A percentile compares a stretch with the other conserved stretches of the same genome.
phyloP scores from a whole-genome alignment of 1,140 invertebrate species.

The Anastrepha ludens region DNA sequence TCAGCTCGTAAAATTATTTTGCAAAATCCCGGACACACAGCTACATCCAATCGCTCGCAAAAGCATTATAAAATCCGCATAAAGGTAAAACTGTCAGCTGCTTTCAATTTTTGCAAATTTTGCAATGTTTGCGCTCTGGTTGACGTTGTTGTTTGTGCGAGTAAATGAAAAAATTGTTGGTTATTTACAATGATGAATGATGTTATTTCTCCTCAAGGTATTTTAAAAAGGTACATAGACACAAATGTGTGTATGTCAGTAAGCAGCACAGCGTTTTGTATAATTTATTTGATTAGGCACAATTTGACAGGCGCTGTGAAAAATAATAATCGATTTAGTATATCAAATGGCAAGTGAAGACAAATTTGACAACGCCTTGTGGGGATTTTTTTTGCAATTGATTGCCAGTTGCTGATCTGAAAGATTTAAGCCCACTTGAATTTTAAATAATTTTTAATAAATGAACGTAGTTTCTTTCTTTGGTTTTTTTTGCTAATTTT shows the following conservation, averaged over 20 bases:
- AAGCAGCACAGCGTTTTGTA: neutral
- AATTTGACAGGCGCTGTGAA: slow-evolving; percentile 18
- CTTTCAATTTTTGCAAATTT: slow-evolving; percentile 52
- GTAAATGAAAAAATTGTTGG: neutral
- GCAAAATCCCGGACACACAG: slow-evolving; percentile 2
- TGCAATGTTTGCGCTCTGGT: neutral
- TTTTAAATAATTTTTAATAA: too few relatives aligned
- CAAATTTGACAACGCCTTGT: slow-evolving; percentile 49
- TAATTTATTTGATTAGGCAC: slow-evolving; percentile 49
- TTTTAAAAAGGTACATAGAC: neutral
- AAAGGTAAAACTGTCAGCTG: slow-evolving; percentile 48
- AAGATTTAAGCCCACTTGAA: neutral
- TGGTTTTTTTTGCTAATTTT: too few relatives aligned
- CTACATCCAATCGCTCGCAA: neutral
- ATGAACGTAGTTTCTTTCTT: too few relatives aligned
- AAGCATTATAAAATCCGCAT: slow-evolving; percentile 3
- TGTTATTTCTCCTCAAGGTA: neutral
- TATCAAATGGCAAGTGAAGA: slow-evolving; percentile 46
- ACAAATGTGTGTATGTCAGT: neutral
- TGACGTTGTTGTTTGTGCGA: neutral
- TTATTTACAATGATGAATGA: slow-evolving; percentile 37
- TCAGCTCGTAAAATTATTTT: slow-evolving; percentile 55
- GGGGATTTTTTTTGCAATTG: neutral
- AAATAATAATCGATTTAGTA: slow-evolving; percentile 52
- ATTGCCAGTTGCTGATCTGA: neutral